Base-by-base conservation (phyloP, 2,113 vertebrate species). In the Apeltes quadracus region DNA sequence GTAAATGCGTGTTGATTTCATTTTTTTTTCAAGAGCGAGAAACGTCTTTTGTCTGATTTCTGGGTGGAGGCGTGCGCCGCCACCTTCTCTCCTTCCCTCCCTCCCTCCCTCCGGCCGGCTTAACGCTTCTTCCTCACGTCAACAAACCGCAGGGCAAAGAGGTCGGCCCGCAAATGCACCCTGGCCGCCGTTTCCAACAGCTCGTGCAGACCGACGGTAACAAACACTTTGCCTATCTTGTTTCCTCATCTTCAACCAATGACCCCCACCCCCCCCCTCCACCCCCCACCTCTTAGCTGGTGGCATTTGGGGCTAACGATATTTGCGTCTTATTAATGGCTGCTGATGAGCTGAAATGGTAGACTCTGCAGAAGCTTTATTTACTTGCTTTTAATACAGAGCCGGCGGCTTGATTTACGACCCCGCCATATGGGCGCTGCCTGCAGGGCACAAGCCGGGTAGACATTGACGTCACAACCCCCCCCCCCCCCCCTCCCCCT, bases 271-370 rank as follows among this genome's bases (percentile, higher is more conserved):
- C 53, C 36, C 56, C 20, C 57, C 18, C 38, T 14, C 69, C 41
- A 51, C 32, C 18, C 4, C 29, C 14, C 39, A 0, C 41, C 41
- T 43, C 39, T 41, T 1, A 41, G 39, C 56, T 29, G 72, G 73
- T 67, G 81, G 79, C 69, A 76, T 82, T 66, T 63, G 68, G 68
- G n/a, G 59, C 78, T 84, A 84, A 87, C 86, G 85, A 88, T 87
- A 92, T 93, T 84, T 91, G 88, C 79, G 90, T 91, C 89, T 87
- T 92, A 86, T 85, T 91, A 90, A 90, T 80, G 88, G 89, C 84
- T 91, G 92, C 89, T 92, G 89, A 92, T 92, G 88, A 89, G 86
- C 90, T 91, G 91, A 92, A 90, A 91, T 90, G 85, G 86, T 85
- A 90, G 87, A 86, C 88, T 79, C 84, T 87, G 69, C 75, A 78